Percentiles rank a stretch among this genome's conserved stretches.
These are phyloP conservation scores for Spicauda simplicius DNA, from an alignment of 2,888 invertebrate genomes.

Conservation along the genomic window DNA sequence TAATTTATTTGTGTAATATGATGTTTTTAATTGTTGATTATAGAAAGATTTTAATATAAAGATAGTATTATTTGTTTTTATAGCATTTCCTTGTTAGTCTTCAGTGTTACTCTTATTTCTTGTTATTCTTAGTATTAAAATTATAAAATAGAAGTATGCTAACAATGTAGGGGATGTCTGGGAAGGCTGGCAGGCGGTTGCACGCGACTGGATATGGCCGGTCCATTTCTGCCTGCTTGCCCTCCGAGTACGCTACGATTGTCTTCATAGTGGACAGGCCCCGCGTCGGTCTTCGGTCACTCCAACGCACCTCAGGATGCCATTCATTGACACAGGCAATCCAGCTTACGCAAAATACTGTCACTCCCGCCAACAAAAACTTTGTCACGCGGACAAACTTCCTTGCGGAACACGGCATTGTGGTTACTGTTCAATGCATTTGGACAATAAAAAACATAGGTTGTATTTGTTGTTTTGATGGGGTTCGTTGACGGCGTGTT, in stretches of 20 bases:
- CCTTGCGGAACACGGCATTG: slow-evolving; percentile 62
- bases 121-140: not conserved
- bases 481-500: slow-evolving; percentile 50
- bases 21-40: too few relatives aligned
- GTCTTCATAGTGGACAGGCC: slow-evolving; percentile 78
- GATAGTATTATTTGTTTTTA: too few relatives aligned
- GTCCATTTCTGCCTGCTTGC: slow-evolving; percentile 80
- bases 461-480: slow-evolving; percentile 38
- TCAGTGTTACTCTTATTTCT: too few relatives aligned
- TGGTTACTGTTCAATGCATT: slow-evolving; percentile 41
- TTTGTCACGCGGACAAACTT: slow-evolving; percentile 69
- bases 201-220: slow-evolving; percentile 73
- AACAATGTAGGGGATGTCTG: slow-evolving; percentile 64
- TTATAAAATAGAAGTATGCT: slow-evolving; percentile 46
- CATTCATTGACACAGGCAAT: slow-evolving; percentile 74
- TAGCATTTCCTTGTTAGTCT: too few relatives aligned
- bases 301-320: slow-evolving; percentile 65
- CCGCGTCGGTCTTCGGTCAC: slow-evolving; percentile 47
- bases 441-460: slow-evolving; percentile 12
- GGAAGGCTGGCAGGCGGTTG: slow-evolving; percentile 67
- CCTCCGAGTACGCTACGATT: slow-evolving; percentile 86
- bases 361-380: slow-evolving; percentile 70
- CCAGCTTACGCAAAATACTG: slow-evolving; percentile 76
- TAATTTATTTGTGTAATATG: too few relatives aligned
- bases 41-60: too few relatives aligned